Percentiles rank a stretch among this genome's conserved stretches.
Conservation (phyloP, 2,113 vertebrate species). For the Crocuta crocuta region DNA sequence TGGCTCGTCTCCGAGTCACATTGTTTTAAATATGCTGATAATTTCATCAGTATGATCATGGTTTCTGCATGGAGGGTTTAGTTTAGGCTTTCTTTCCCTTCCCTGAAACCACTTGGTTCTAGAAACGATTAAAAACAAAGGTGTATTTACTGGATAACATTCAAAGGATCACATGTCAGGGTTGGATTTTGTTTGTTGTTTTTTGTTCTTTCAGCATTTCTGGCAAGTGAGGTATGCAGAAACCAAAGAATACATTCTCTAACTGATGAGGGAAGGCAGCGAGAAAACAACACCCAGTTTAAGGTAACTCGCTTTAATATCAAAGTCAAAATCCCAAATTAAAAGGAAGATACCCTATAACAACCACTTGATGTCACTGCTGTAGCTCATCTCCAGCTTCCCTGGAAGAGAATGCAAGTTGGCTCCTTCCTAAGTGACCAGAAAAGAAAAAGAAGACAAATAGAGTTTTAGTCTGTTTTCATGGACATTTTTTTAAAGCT, state of each 20-base stretch:
- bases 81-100: not conserved
- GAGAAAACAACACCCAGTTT: not conserved
- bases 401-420: not conserved
- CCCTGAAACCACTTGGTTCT: not conserved
- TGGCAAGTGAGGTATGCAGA: not conserved
- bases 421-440: not conserved
- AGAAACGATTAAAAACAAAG: conserved; percentile 36
- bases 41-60: not conserved
- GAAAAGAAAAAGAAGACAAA: conserved; percentile 6
- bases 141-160: not conserved
- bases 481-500: not conserved
- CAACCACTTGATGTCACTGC: conserved; percentile 73
- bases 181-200: not conserved
- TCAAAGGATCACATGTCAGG: not conserved
- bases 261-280: not conserved
- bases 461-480: not conserved
- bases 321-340: not conserved
- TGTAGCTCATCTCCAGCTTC: not conserved
- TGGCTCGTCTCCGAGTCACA: not conserved
- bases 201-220: conserved; percentile 34
- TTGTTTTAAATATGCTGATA: not conserved
- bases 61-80: not conserved
- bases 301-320: not conserved
- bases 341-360: conserved; percentile 15
- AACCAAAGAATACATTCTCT: not conserved